Percentiles rank a stretch among this genome's conserved stretches.
These are phyloP conservation scores for Melanogrammus aeglefinus DNA, from an alignment of 2,797 vertebrate genomes.

Conservation along the genomic window DNA sequence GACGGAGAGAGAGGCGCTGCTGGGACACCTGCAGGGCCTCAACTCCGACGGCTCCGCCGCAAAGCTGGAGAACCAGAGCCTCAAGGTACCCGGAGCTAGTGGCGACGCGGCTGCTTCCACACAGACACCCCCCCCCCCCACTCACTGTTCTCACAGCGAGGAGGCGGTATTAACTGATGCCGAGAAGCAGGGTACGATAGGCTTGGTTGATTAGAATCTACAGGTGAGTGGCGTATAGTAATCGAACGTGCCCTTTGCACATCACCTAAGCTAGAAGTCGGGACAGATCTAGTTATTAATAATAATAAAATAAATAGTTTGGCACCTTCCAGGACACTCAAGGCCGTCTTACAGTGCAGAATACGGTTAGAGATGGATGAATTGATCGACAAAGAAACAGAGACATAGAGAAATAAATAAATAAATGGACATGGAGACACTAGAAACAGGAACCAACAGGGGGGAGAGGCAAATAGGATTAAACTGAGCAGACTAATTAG, in stretches of 20 bases:
- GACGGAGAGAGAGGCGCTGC: constrained; percentile 72
- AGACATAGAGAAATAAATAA: not conserved
- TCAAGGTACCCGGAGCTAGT: constrained; percentile 75
- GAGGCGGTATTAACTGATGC: too few species aligned
- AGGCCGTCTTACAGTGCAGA: not conserved
- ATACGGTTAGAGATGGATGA: not conserved
- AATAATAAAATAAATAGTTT: not conserved
- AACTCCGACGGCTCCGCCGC: constrained; percentile 70
- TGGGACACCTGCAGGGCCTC: constrained; percentile 76
- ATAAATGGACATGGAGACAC: not conserved
- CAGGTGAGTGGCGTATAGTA: not conserved
- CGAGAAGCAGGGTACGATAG: not conserved
- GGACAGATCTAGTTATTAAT: not conserved
- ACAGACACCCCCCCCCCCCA: too few species aligned
- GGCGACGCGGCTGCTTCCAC: too few species aligned
- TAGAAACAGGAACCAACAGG: not conserved
- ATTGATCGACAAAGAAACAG: not conserved
- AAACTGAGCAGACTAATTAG: not conserved
- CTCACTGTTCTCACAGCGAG: not conserved
- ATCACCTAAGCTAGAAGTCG: not conserved
- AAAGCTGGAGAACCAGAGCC: constrained; percentile 82
- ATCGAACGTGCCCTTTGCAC: not conserved
- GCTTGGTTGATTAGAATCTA: not conserved
- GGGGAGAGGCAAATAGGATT: not conserved
- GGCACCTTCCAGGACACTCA: not conserved